Evolutionary conservation across 2,888 invertebrate genomes (phyloP).

Genomic region (Limenitis camilla): DNA sequence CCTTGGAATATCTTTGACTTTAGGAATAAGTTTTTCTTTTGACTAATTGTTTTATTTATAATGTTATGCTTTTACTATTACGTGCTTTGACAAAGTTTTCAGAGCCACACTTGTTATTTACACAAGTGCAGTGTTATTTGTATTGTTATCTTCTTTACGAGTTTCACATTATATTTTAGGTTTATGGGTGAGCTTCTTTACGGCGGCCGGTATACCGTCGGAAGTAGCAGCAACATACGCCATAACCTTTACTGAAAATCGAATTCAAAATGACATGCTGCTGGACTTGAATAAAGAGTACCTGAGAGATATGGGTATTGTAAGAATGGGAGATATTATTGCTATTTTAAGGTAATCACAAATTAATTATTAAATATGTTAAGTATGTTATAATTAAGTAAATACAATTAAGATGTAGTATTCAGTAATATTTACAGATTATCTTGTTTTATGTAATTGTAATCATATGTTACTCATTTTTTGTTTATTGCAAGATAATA

Average conservation of each 20-base stretch:
- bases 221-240: conserved; percentile 88
- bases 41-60: no score
- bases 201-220: conserved; percentile 86
- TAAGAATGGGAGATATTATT: conserved; percentile 81
- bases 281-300: conserved; percentile 90
- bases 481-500: no score
- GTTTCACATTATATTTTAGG: conserved; percentile 45
- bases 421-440: no score
- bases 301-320: conserved; percentile 90
- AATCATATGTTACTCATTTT: background rate
- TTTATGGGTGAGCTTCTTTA: conserved; percentile 91
- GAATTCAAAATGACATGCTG: conserved; percentile 90
- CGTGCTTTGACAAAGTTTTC: no score
- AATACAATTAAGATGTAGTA: no score
- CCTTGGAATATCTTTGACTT: background rate
- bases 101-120: no score
- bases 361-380: background rate
- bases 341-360: conserved; percentile 77
- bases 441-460: background rate
- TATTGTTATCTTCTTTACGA: no score
- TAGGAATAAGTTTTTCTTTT: no score
- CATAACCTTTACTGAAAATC: conserved; percentile 88
- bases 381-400: no score
- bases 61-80: no score
- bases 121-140: no score